phyloP scores from a whole-genome alignment of 2,113 vertebrate genomes.

The Spheniscus mendiculus region DNA sequence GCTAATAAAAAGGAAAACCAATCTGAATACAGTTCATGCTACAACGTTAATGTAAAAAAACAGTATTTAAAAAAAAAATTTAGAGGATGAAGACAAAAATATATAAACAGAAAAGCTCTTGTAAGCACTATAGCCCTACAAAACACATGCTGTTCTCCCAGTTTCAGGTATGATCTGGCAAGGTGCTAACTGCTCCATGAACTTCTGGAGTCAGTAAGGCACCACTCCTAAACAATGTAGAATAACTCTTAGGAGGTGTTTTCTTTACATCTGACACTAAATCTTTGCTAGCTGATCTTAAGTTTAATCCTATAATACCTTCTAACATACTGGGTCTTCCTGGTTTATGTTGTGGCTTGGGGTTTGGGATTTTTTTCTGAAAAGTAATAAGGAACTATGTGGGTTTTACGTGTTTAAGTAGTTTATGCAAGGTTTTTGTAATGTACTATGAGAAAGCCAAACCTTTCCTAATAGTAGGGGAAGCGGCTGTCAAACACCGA shows the following conservation, averaged over 20 bases:
- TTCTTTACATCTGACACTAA: not conserved
- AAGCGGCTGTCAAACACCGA: not conserved
- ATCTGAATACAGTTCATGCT: not conserved
- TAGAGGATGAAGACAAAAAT: not conserved
- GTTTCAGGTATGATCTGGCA: slow-evolving; percentile 5
- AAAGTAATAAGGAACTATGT: not conserved
- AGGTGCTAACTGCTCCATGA: not conserved
- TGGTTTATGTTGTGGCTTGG: not conserved
- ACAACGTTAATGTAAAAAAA: not conserved
- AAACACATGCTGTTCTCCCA: not conserved
- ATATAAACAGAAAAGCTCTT: not conserved
- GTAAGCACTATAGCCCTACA: not conserved
- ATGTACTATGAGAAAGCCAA: not conserved
- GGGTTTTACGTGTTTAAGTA: not conserved
- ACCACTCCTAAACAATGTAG: not conserved
- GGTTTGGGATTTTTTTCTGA: not conserved
- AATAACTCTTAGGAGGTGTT: not conserved
- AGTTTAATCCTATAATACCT: not conserved
- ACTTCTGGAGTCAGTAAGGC: not conserved
- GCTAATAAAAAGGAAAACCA: not conserved
- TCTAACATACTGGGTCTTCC: not conserved
- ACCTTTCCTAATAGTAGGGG: not conserved
- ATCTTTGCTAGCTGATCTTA: not conserved
- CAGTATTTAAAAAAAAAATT: not conserved
- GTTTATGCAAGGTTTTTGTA: not conserved